Conservation (phyloP, 2,888 invertebrate genomes). For the Troides helena region DNA sequence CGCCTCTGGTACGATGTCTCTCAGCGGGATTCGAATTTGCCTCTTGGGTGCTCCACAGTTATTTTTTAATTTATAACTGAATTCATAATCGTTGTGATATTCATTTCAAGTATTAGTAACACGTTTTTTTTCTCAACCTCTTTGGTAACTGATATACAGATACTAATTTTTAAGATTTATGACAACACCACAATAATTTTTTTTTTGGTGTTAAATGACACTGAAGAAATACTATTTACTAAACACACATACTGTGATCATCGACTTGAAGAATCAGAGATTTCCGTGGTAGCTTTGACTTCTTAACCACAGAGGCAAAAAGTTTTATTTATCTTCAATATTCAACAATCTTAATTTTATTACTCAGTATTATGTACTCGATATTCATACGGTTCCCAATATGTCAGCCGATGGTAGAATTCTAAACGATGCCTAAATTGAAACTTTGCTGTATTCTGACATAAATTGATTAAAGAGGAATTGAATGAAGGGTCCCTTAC, state of each 20-base stretch:
- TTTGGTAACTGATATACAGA: background rate
- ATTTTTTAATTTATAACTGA: constrained; percentile 60
- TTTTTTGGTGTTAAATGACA: no score
- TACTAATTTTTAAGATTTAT: background rate
- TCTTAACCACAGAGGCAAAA: no score
- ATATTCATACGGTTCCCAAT: constrained; percentile 35
- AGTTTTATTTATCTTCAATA: no score
- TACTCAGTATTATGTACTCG: background rate
- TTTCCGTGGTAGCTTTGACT: no score
- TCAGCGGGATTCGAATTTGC: constrained; percentile 58
- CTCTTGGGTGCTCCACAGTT: constrained; percentile 48
- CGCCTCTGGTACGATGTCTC: constrained; percentile 57
- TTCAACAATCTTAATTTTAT: background rate
- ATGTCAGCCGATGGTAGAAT: constrained; percentile 40
- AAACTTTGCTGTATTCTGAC: constrained; percentile 61
- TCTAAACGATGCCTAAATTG: constrained; percentile 56
- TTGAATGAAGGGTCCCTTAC: constrained; percentile 44
- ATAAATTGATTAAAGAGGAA: constrained; percentile 59
- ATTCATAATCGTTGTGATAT: constrained; percentile 51
- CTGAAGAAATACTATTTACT: no score
- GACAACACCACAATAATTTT: no score
- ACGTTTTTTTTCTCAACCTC: background rate
- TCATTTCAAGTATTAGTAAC: constrained; percentile 25
- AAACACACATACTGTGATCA: no score
- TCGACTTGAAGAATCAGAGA: no score